Percentiles rank a stretch among this genome's conserved stretches.
phyloP scores from a whole-genome alignment of 37 sponge, comb jelly and placozoan species.

The Mnemiopsis leidyi region DNA sequence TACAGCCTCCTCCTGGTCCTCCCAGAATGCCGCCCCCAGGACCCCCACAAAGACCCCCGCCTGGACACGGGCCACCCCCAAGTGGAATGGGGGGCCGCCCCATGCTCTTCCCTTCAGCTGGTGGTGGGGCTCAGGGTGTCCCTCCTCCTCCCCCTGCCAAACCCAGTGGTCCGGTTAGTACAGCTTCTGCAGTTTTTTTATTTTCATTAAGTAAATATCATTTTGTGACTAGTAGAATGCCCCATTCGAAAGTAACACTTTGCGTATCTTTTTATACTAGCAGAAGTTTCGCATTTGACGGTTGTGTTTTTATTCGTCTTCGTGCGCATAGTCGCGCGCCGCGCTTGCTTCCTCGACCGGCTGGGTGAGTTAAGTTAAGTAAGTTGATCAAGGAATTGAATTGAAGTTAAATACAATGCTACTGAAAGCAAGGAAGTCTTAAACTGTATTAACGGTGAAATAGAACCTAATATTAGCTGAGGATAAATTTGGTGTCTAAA shows the following conservation, averaged over 20 bases:
- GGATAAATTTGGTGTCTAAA: too few species aligned
- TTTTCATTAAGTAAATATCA: too few species aligned
- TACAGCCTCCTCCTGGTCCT: slow-evolving; percentile 56
- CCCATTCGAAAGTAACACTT: not conserved
- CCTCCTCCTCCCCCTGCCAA: slow-evolving; percentile 42
- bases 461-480: too few species aligned
- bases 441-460: too few species aligned
- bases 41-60: slow-evolving; percentile 5
- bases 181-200: too few species aligned
- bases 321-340: not conserved
- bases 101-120: slow-evolving; percentile 66
- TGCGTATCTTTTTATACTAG: slow-evolving; percentile 35
- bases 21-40: slow-evolving; percentile 55
- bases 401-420: too few species aligned
- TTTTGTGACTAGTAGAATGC: too few species aligned
- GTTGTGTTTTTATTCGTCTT: not conserved
- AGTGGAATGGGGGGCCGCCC: slow-evolving; percentile 20
- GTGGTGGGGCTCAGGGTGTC: not conserved
- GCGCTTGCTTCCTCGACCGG: not conserved
- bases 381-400: too few species aligned
- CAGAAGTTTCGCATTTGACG: not conserved
- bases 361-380: too few species aligned
- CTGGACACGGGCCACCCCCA: not conserved
- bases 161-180: not conserved
- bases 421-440: too few species aligned